A percentile compares a stretch with the other conserved stretches of the same genome.
Evolutionary conservation across 2,797 vertebrate species (phyloP).

Genomic region (Heterohyrax brucei): DNA sequence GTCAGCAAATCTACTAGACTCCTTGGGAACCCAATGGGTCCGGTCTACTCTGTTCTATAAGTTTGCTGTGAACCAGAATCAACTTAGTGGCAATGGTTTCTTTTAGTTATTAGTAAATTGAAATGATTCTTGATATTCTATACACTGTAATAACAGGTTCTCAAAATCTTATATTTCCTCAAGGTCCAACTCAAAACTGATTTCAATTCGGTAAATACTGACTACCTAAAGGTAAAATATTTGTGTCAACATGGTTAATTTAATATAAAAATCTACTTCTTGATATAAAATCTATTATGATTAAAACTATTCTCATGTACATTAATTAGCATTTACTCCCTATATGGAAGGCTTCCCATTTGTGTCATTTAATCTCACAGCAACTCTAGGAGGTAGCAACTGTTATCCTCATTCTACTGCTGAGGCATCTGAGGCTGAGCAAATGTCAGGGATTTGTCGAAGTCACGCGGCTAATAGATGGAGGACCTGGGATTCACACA

Average conservation of each 20-base stretch:
- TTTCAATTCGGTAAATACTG: constrained; percentile 63
- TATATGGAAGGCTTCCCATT: not conserved
- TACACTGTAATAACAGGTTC: not conserved
- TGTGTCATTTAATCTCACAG: constrained; percentile 34
- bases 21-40: no score
- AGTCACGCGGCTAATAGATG: not conserved
- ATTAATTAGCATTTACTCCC: not conserved
- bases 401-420: constrained; percentile 15
- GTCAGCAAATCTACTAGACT: no score
- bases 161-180: constrained; percentile 64
- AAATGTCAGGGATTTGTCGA: not conserved
- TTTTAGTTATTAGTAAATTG: constrained; percentile 30
- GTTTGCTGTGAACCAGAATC: no score
- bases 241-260: not conserved
- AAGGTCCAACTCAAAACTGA: constrained; percentile 48
- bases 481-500: not conserved
- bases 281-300: constrained; percentile 61
- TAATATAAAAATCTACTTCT: constrained; percentile 65
- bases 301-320: not conserved
- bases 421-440: not conserved
- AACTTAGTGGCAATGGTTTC: no score
- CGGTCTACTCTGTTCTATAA: no score
- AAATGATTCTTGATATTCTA: constrained; percentile 9
- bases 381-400: not conserved
- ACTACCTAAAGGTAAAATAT: constrained; percentile 30